Base-by-base conservation (phyloP, 2,797 vertebrate species). In the Anniella stebbinsi region DNA sequence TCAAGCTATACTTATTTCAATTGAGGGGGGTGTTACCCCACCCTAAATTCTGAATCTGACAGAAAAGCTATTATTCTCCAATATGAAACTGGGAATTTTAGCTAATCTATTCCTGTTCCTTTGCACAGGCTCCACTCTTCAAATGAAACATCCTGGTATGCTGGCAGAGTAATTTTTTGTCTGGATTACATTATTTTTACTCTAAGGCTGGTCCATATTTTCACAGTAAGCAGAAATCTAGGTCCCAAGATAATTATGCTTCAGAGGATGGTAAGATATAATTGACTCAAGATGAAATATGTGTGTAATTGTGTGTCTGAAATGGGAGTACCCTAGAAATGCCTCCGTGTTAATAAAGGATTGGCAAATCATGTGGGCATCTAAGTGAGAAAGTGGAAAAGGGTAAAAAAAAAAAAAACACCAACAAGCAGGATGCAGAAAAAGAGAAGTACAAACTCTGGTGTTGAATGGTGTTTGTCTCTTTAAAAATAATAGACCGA, bases 231-330 rank as follows among this genome's bases (percentile, higher is more conserved):
- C 96, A 97, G 97, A 83, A 98, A 98, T 69, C 94, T 98, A 73
- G 97, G 98, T 91, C 98, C 98, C 90, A 98, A 98, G 96, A 98
- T 98, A 84, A 98, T 98, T 83, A 98, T 98, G 97, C 87, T 98
- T 90, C 97, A 98, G 94, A 96, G 97, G 83, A 98, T 98, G 98
- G 98, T 98, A 94, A 97, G 97, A 60, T 38, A 2, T 45, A 66
- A 18, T 2, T 89, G 23, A 45, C 86, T 45, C 70, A 18, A 36
- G 36, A 80, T 60, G 30, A 73, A 69, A 75, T 57, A 25, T 57
- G 7, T 36, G 30, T 38, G 12, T 54, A 57, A 63, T 73, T 51
- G 38, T 73, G 21, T 54, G 70, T n/a, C 23, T 45, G 63, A 57
- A 41, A 57, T 18, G 30, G 3, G 57, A 75, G 7, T 38, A 36